Evolutionary conservation across 2,888 invertebrate species (phyloP).

Genomic region (Drosophila dives): DNA sequence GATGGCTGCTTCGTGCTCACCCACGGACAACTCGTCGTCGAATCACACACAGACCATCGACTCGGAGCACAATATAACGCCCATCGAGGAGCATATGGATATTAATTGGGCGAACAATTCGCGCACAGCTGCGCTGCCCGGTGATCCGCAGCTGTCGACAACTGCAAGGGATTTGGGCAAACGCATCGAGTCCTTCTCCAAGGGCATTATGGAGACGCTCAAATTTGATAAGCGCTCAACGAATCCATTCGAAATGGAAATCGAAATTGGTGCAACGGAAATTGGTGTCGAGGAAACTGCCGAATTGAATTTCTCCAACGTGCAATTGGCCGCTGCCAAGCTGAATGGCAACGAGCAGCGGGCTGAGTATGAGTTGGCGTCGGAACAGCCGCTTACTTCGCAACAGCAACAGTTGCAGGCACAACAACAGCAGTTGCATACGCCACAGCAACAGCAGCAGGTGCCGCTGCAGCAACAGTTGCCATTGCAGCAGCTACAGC

Average conservation of each 20-base stretch:
- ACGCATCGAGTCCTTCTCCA: slow-evolving; percentile 84
- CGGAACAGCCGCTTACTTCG: slow-evolving; percentile 54
- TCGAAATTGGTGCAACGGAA: slow-evolving; percentile 85
- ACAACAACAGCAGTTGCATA: slow-evolving; percentile 28
- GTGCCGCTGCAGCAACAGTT: slow-evolving; percentile 14
- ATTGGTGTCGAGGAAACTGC: slow-evolving; percentile 83
- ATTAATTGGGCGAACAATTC: slow-evolving; percentile 85
- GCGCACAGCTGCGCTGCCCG: slow-evolving; percentile 80
- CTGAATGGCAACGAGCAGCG: slow-evolving; percentile 84
- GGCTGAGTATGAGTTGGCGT: slow-evolving; percentile 78
- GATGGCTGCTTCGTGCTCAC: slow-evolving; percentile 86
- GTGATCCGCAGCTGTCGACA: slow-evolving; percentile 81
- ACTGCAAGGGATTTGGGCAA: slow-evolving; percentile 84
- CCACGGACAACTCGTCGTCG: slow-evolving; percentile 86
- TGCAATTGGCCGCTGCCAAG: slow-evolving; percentile 81
- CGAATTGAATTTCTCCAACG: slow-evolving; percentile 83
- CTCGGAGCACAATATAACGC: slow-evolving; percentile 85
- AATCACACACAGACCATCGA: slow-evolving; percentile 85
- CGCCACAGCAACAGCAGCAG: slow-evolving; percentile 26
- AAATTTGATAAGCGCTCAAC: slow-evolving; percentile 85
- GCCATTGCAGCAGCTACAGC: slow-evolving; percentile 10
- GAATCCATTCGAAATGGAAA: slow-evolving; percentile 85
- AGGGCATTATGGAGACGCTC: slow-evolving; percentile 85
- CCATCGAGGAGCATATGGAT: slow-evolving; percentile 85
- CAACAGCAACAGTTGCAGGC: slow-evolving; percentile 30